Percentiles rank a stretch among this genome's conserved stretches.
phyloP scores from a whole-genome alignment of 2,113 vertebrate genomes.

The Chloebia gouldiae region DNA sequence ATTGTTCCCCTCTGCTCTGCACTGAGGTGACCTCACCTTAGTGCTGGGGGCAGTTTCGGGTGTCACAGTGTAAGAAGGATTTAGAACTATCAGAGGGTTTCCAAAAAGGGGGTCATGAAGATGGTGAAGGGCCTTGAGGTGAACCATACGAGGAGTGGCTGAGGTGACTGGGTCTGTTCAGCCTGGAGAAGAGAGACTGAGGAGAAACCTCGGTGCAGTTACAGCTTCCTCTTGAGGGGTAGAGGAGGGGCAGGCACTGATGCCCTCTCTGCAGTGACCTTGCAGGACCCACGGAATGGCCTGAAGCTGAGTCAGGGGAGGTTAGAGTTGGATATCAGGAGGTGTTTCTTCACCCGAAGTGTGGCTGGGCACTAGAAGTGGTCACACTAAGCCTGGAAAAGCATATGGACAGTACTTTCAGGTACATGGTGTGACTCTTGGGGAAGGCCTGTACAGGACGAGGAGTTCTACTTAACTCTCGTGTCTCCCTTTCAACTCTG shows the following conservation, averaged over 20 bases:
- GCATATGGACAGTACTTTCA: not conserved
- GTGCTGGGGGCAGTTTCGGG: accelerated
- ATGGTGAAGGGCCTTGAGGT: not conserved
- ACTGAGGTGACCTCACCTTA: accelerated
- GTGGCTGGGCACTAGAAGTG: not conserved
- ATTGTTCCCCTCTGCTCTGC: not conserved
- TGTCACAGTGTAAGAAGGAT: accelerated
- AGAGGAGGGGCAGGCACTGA: not conserved
- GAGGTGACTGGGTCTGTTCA: not conserved
- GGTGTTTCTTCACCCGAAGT: not conserved
- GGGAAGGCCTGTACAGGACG: too few species aligned
- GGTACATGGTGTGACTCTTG: not conserved
- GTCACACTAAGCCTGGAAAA: not conserved
- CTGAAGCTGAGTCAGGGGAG: not conserved
- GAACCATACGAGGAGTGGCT: accelerated
- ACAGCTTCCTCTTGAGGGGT: accelerated
- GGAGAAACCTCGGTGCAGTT: not conserved
- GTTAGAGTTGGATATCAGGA: too few species aligned
- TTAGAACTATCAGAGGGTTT: not conserved
- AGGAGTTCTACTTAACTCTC: not conserved
- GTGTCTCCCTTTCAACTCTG: not conserved
- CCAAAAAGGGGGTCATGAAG: accelerated
- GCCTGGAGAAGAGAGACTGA: not conserved
- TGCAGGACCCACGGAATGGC: not conserved
- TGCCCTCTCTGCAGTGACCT: not conserved